Evolutionary conservation across 2,888 invertebrate species (phyloP).

Genomic region (Eubasilissa splendida): DNA sequence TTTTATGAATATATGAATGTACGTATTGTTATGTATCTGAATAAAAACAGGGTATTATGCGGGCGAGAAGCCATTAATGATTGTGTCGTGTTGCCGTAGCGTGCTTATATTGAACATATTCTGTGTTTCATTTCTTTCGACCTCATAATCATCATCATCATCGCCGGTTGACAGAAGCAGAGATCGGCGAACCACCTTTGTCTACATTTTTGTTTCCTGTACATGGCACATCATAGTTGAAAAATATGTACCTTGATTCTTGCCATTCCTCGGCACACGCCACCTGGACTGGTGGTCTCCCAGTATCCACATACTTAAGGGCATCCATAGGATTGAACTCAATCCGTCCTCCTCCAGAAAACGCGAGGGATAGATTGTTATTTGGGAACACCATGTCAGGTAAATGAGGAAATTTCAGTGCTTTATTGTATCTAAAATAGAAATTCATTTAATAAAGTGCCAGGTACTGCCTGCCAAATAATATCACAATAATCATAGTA

Average conservation of each 20-base stretch:
- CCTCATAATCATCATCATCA: too few species aligned
- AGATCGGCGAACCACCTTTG: too few species aligned
- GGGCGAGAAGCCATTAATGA: too few species aligned
- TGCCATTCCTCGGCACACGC: slow-evolving; percentile 94
- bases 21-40: too few species aligned
- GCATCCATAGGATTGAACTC: slow-evolving; percentile 95
- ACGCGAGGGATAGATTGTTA: slow-evolving; percentile 83
- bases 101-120: too few species aligned
- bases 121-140: too few species aligned
- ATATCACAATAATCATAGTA: not conserved
- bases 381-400: slow-evolving; percentile 99
- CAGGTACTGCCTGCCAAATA: not conserved
- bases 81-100: too few species aligned
- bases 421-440: slow-evolving; percentile 77
- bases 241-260: slow-evolving; percentile 78
- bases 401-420: slow-evolving; percentile 88
- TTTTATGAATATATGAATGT: too few species aligned
- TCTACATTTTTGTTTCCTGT: too few species aligned
- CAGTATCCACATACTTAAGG: slow-evolving; percentile 83
- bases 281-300: slow-evolving; percentile 84
- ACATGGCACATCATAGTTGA: too few species aligned
- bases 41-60: too few species aligned
- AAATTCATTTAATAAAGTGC: not conserved
- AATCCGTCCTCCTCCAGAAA: slow-evolving; percentile 79
- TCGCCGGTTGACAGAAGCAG: too few species aligned